Conservation (phyloP, 37 sponge, comb jelly and placozoan genomes). For the Oscarella lobularis region DNA sequence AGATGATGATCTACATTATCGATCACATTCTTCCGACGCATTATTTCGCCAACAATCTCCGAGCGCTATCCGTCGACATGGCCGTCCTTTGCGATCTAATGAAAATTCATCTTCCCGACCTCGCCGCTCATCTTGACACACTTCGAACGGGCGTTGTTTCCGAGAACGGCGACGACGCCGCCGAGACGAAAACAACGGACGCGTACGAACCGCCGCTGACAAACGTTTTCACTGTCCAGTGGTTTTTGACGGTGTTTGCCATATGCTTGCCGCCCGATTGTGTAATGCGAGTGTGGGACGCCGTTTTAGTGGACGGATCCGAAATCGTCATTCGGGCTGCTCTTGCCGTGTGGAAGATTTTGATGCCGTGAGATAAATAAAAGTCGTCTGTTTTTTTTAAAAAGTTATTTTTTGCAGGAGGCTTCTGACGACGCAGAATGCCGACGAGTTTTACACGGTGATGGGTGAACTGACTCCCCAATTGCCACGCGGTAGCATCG, state of each 20-base stretch:
- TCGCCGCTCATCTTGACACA: conserved; percentile 39
- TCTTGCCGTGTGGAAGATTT: conserved; percentile 52
- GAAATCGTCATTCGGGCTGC: conserved; percentile 55
- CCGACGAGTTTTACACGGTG: conserved; percentile 17
- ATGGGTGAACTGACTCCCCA: conserved; percentile 14
- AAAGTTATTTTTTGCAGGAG: conserved; percentile 3
- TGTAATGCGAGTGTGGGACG: conserved; percentile 64
- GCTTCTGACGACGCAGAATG: conserved; percentile 1
- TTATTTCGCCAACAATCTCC: conserved; percentile 76
- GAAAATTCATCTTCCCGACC: conserved; percentile 42
- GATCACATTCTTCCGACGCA: conserved; percentile 64
- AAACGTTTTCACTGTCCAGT: conserved; percentile 82
- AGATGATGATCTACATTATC: conserved; percentile 70
- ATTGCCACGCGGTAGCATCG: conserved; percentile 14
- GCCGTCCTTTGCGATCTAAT: conserved; percentile 60
- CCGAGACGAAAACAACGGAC: too few species aligned
- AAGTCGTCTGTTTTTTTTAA: not conserved
- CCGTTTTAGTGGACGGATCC: conserved; percentile 65
- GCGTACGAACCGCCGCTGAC: conserved; percentile 82
- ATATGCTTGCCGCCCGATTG: conserved; percentile 52
- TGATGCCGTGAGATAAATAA: conserved; percentile 25
- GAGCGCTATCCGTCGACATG: conserved; percentile 64
- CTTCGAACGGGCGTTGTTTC: conserved; percentile 6
- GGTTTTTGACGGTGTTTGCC: conserved; percentile 81
- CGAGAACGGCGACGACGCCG: not conserved